Conservation (phyloP, 2,797 vertebrate species). For the Pangasius mekongensis region DNA sequence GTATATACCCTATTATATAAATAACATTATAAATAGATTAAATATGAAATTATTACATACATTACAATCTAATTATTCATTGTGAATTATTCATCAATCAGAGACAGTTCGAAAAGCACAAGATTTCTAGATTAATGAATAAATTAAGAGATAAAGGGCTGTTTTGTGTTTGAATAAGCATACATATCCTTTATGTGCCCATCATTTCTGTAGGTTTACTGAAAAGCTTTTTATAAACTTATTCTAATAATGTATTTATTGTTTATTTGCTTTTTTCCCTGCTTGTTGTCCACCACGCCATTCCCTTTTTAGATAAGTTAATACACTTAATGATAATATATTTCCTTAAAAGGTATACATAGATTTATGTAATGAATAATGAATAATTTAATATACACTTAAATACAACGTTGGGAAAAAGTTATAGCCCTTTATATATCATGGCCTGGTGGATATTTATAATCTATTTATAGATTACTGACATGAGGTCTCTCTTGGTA, state of each 20-base stretch:
- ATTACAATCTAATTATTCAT: neutral
- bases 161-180: neutral
- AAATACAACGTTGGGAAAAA: too few species aligned
- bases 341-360: neutral
- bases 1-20: neutral
- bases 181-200: neutral
- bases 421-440: neutral
- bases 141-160: neutral
- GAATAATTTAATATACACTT: too few species aligned
- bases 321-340: neutral
- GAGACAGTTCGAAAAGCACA: neutral
- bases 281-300: neutral
- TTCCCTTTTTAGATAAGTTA: neutral
- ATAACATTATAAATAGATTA: neutral
- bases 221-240: neutral
- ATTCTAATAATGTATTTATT: neutral
- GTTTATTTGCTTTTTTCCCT: neutral
- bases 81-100: neutral
- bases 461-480: neutral
- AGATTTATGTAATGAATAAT: neutral
- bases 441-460: neutral
- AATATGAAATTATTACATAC: neutral
- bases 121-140: neutral
- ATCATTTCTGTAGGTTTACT: neutral
- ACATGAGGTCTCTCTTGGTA: neutral